These are phyloP conservation scores for Alcedo atthis DNA, from an alignment of 2,797 vertebrate species.

Conservation along the genomic window DNA sequence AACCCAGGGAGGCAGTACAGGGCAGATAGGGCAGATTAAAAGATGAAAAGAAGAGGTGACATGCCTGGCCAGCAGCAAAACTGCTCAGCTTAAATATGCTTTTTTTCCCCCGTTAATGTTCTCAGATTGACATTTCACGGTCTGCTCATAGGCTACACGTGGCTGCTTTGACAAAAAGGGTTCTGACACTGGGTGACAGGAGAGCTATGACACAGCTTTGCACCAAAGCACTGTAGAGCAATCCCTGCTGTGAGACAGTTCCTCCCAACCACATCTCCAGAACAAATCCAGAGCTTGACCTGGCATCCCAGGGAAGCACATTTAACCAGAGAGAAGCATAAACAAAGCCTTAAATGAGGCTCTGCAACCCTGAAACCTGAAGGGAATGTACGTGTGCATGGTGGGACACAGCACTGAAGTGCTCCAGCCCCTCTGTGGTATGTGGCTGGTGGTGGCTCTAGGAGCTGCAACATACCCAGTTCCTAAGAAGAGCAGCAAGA, in stretches of 20 bases:
- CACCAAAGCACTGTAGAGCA: neutral
- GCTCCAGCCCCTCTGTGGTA: neutral
- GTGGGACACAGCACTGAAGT: neutral
- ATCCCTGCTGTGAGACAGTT: neutral
- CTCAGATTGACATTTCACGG: neutral
- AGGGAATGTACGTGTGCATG: rapidly evolving
- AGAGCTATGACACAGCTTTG: neutral
- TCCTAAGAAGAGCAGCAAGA: neutral
- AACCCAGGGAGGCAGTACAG: neutral
- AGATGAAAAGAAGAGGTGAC: neutral
- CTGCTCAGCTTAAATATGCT: neutral
- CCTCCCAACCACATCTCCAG: neutral
- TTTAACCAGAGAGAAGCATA: neutral
- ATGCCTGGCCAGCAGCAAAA: neutral
- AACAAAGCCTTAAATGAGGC: neutral
- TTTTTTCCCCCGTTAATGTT: neutral
- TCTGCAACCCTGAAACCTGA: neutral
- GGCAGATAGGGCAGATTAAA: neutral
- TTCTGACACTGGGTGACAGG: neutral
- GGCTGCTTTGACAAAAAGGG: neutral
- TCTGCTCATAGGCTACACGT: neutral
- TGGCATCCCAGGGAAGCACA: neutral
- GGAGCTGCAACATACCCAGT: neutral
- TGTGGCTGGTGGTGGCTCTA: neutral
- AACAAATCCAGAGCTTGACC: neutral